These are phyloP conservation scores for Cichladusa arquata DNA, from an alignment of 2,113 vertebrate genomes.

Conservation along the genomic window DNA sequence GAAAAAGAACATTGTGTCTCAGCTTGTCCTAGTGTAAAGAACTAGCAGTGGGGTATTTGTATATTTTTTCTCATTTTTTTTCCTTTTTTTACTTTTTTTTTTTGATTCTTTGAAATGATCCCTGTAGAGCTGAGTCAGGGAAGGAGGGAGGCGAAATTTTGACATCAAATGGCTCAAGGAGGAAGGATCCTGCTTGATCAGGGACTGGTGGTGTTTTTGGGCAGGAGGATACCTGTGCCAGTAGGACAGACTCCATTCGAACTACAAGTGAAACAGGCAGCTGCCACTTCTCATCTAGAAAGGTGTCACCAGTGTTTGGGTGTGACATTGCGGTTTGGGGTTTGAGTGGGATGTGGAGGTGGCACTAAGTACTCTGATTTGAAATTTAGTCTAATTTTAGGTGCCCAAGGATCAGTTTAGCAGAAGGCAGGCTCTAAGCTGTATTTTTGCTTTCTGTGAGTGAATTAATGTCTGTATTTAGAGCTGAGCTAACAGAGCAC, in stretches of 20 bases:
- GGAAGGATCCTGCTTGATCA: background rate
- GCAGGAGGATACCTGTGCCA: background rate
- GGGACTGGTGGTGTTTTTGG: background rate
- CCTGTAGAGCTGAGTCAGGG: background rate
- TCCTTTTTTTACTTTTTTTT: background rate
- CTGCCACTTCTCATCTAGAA: background rate
- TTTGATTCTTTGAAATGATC: background rate
- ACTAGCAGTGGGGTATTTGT: background rate
- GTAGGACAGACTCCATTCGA: background rate
- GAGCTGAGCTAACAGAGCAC: background rate
- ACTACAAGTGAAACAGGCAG: background rate
- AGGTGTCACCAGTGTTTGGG: background rate
- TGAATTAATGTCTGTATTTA: background rate
- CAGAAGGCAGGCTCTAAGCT: background rate
- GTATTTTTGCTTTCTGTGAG: background rate
- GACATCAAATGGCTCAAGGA: background rate
- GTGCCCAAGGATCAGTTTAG: background rate
- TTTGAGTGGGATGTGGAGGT: background rate
- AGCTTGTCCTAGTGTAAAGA: background rate
- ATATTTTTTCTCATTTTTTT: background rate
- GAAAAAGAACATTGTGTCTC: background rate
- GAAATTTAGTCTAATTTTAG: background rate
- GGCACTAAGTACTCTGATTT: background rate
- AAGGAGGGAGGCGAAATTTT: background rate
- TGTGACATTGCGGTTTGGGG: background rate